Base-by-base conservation (phyloP, 2,113 vertebrate genomes). In the Laterallus jamaicensis region DNA sequence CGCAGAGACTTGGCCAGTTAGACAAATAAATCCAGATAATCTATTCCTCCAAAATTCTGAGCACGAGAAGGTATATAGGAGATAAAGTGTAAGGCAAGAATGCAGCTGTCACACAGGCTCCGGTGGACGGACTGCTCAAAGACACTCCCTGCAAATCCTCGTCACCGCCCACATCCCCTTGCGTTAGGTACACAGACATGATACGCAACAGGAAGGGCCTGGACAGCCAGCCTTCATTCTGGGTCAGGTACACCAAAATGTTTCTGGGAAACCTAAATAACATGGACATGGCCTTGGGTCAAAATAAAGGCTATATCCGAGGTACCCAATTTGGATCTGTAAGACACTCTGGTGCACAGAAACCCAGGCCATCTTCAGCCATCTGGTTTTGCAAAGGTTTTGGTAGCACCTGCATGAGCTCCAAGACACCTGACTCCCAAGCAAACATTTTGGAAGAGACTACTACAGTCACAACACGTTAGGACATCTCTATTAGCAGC, bases 91-190 rank as follows among this genome's bases (percentile, higher is more conserved):
- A 60, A 88, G 6, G 37, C 4, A 5, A 44, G 82, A 89, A 74
- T 1, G 75, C 0, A 1, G 63, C 63, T 62, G 73, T 39, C 67
- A 79, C 50, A 64, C 20, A 20, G 40, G 79, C 75, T 71, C 37
- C 0, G 0, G 20, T 12, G 44, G 47, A 77, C 71, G 37, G 64
- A 18, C 49, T 62, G 56, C 64, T 64, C 73, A 29, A 21, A 82
- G 88, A 92, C 75, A 81, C 88, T 90, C 87, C 95, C 92, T 88
- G 69, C 22, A 69, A 93, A 91, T 91, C 68, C 56, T 73, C 73
- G 59, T 88, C 68, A 56, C 74, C 62, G 11, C 56, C 76, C 82
- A 88, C 58, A 17, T 47, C 49, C 47, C 67, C 86, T 78, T 6
- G 0, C 15, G 1, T n/a, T 15, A 80, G 56, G n/a, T 66, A 80